phyloP scores from a whole-genome alignment of 2,113 vertebrate genomes.

The Hemibagrus wyckioides region DNA sequence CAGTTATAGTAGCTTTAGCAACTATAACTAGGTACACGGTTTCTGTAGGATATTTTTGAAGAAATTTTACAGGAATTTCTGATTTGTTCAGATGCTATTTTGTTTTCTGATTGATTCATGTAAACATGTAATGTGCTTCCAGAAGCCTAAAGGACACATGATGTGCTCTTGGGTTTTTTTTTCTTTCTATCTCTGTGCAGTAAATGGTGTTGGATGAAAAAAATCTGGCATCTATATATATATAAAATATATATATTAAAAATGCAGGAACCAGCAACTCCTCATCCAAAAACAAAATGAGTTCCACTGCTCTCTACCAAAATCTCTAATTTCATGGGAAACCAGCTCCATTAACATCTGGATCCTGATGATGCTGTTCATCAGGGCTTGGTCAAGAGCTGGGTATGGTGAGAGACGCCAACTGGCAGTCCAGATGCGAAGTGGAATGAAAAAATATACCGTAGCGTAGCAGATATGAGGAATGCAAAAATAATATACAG shows the following conservation, averaged over 20 bases:
- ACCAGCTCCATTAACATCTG: neutral
- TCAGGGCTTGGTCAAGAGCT: neutral
- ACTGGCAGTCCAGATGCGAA: neutral
- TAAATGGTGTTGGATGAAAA: neutral
- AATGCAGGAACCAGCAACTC: neutral
- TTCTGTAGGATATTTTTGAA: too few relatives aligned
- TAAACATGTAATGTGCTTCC: neutral
- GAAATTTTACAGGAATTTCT: too few relatives aligned
- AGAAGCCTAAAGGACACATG: neutral
- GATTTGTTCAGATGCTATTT: neutral
- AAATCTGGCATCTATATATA: neutral
- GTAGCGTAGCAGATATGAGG: neutral
- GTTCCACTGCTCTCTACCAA: neutral
- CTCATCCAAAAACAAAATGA: neutral
- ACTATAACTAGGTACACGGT: too few relatives aligned
- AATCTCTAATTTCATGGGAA: neutral
- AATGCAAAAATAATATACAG: too few relatives aligned
- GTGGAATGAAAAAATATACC: neutral
- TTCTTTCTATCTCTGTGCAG: neutral
- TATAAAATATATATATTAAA: too few relatives aligned
- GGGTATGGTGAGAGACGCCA: neutral
- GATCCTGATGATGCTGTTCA: neutral
- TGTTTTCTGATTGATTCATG: neutral
- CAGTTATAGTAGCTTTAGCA: too few relatives aligned
- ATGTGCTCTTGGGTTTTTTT: neutral